phyloP scores from a whole-genome alignment of 1,140 invertebrate species.

The Lutraria rhynchaena region DNA sequence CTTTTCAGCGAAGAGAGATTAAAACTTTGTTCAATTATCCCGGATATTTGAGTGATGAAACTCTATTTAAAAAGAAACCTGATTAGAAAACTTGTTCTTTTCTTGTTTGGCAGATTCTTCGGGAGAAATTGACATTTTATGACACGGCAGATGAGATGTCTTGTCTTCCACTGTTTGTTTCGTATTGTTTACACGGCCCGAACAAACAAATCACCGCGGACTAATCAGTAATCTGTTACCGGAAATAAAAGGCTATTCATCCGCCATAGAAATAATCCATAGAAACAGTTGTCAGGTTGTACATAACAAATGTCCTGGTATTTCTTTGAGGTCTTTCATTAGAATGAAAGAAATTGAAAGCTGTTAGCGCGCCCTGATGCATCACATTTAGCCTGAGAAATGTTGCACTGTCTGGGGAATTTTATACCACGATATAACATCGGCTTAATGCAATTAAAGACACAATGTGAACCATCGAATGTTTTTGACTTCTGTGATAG shows the following conservation, averaged over 20 bases:
- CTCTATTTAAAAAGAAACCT: constrained; percentile 35
- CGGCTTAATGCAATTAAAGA: too few species aligned
- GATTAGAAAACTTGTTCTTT: constrained; percentile 58
- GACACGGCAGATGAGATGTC: constrained; percentile 26
- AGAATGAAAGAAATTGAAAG: constrained; percentile 34
- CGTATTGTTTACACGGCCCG: constrained; percentile 53
- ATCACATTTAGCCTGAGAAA: not conserved
- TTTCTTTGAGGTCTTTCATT: constrained; percentile 37
- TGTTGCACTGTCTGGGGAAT: not conserved
- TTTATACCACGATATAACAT: too few species aligned
- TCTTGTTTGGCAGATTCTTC: constrained; percentile 38
- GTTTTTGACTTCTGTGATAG: too few species aligned
- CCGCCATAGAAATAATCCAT: constrained; percentile 41
- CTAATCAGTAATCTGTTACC: constrained; percentile 57
- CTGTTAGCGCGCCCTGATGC: constrained; percentile 1
- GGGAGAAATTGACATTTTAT: constrained; percentile 60
- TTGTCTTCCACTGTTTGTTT: constrained; percentile 41
- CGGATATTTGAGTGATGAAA: constrained; percentile 49
- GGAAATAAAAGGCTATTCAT: constrained; percentile 49
- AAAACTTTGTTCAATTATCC: constrained; percentile 50
- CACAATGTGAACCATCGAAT: too few species aligned
- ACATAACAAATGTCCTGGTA: constrained; percentile 45
- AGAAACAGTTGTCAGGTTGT: constrained; percentile 41
- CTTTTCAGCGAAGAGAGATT: constrained; percentile 46
- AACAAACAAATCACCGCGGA: constrained; percentile 59